Conservation (phyloP, 2,113 vertebrate species). For the Calypte anna region DNA sequence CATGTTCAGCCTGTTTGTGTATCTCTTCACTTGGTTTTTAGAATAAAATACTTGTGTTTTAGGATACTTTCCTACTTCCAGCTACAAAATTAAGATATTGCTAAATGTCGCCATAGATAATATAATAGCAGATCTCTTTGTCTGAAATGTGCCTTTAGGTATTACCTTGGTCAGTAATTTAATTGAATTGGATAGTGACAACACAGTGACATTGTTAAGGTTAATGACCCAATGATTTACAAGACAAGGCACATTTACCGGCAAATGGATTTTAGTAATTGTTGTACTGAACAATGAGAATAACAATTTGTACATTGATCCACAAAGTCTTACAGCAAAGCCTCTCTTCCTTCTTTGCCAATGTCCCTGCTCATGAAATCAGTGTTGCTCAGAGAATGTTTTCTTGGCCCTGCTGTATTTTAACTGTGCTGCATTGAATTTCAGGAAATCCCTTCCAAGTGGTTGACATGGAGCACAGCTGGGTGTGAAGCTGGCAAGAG, state of each 20-base stretch:
- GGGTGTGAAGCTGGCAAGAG: not conserved
- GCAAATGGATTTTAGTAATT: slow-evolving; percentile 84
- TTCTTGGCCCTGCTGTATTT: not conserved
- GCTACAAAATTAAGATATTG: slow-evolving; percentile 38
- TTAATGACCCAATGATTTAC: slow-evolving; percentile 83
- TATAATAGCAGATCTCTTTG: slow-evolving; percentile 53
- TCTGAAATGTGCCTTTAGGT: slow-evolving; percentile 74
- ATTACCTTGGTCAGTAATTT: slow-evolving; percentile 76
- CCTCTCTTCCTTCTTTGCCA: slow-evolving; percentile 6
- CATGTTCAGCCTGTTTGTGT: not conserved
- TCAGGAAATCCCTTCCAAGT: not conserved
- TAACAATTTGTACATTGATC: slow-evolving; percentile 76
- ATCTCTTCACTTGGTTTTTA: slow-evolving; percentile 17
- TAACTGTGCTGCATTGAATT: not conserved
- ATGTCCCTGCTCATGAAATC: not conserved
- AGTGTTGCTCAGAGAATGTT: not conserved
- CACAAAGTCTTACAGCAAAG: slow-evolving; percentile 49
- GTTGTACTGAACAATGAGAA: slow-evolving; percentile 74
- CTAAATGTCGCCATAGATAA: slow-evolving; percentile 61
- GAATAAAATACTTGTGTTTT: slow-evolving; percentile 30
- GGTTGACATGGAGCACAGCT: not conserved
- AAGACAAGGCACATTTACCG: slow-evolving; percentile 83
- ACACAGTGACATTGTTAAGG: slow-evolving; percentile 76
- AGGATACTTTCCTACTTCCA: slow-evolving; percentile 35
- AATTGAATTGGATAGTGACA: slow-evolving; percentile 79